Base-by-base conservation (phyloP, 35 echinoderm and acorn worm genomes). In the Ophiothrix spiculata region DNA sequence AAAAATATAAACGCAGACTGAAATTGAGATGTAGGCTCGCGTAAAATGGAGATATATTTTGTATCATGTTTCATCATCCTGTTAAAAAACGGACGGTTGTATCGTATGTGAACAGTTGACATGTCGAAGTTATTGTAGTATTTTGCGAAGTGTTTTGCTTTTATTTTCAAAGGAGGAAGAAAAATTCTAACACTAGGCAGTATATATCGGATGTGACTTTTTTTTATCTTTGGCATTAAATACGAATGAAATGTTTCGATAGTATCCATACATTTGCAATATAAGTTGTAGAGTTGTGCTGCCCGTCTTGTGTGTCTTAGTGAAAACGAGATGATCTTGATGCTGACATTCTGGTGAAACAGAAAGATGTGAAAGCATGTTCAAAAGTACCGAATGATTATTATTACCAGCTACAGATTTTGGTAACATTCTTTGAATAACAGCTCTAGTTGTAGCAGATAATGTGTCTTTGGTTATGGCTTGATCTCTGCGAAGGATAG, bases 231-330 rank as follows among this genome's bases (percentile, higher is more conserved):
- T 31, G 28, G n/a, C 77, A 37, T 49, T 77, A 33, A 91, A 21
- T 19, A 81, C 79, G 76, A 95, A 95, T 1, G 36, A 79, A 23
- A 91, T 54, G 54, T 95, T 88, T 13, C 89, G 79, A 0, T 38
- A 35, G 39, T 91, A 95, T 0, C 93, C 93, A 74, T 82, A 95
- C 33, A 86, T 78, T 77, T 95, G 77, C 38, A 91, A 40, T n/a
- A 95, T 84, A 13, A 85, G 56, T 38, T 89, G 80, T 31, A 88
- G 41, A 0, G 93, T 95, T 16, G 93, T 80, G 42, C 89, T 91
- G 16, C 77, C 93, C 19, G 93, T 95, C 73, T 95, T 95, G 80
- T 95, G 93, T n/a, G 93, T 95, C 69, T 95, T 91, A 2, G 85
- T 14, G 36, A 88, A 95, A 1, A 95, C 93, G 28, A 95, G 33